Evolutionary conservation across 1,140 invertebrate genomes (phyloP), one percentile per base, ranked within the genome.

Genomic region (Mizuhopecten yessoensis): DNA sequence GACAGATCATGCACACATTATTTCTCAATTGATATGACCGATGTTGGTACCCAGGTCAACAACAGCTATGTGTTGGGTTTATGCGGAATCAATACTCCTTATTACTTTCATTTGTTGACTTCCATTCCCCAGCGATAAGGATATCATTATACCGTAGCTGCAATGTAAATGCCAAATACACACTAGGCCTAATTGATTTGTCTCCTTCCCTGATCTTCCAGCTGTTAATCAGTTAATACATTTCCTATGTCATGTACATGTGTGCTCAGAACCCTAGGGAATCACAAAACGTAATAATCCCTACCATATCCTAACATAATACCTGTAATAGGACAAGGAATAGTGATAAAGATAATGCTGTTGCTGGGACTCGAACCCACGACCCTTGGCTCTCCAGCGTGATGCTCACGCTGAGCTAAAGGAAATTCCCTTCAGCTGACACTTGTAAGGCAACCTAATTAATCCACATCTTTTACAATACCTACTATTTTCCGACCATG

Each of bases 171-270:
- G 57, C 11, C 57, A 75, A 75, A 75, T 75, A 29, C n/a, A n/a
- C 57, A 75, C 17, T 75, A n/a, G n/a, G n/a, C n/a, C n/a, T n/a
- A 75, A 75, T 75, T 75, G 57, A 75, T 75, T 75, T 29, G n/a
- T 45, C 42, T 45, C 17, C 9, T 15, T 75, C n/a, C 57, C 23
- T 9, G n/a, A n/a, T 29, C 29, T 29, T 75, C 23, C 29, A 29
- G 57, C 57, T 75, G 23, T 5, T 75, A 29, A 75, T 75, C n/a
- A 75, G 23, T 75, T n/a, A 75, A 13, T 29, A 17, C 2, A n/a
- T 17, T 45, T 29, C 57, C 17, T 29, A 17, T n/a, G 57, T 75
- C 2, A 49, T 39, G n/a, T n/a, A n/a, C n/a, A n/a, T n/a, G n/a
- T n/a, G n/a, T n/a, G n/a, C n/a, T n/a, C n/a, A n/a, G n/a, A n/a